A percentile compares a stretch with the other conserved stretches of the same genome.
phyloP scores from a whole-genome alignment of 2,888 invertebrate genomes.

The Callinectes sapidus region DNA sequence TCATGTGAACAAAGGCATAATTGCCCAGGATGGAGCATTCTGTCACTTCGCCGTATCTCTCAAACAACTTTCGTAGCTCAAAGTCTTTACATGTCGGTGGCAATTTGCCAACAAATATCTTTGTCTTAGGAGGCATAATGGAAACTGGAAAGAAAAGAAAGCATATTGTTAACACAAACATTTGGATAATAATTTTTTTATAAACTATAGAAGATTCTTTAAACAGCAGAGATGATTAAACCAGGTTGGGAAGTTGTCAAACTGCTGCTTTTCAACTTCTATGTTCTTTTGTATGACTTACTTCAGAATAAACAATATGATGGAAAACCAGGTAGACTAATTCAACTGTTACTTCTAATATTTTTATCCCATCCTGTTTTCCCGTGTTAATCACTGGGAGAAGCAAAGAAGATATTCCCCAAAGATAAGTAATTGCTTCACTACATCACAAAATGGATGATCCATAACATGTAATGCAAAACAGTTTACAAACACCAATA shows the following conservation, averaged over 20 bases:
- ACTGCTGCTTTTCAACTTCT: neutral
- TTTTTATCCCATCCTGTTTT: neutral
- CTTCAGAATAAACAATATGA: neutral
- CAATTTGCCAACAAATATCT: slow-evolving; percentile 95
- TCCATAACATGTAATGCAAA: no score
- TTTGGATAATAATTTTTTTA: no score
- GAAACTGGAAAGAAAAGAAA: slow-evolving; percentile 40
- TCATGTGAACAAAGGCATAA: slow-evolving; percentile 95
- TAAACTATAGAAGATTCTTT: no score
- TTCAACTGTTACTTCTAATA: neutral
- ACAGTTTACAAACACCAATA: neutral
- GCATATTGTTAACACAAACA: neutral
- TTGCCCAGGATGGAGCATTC: slow-evolving; percentile 96
- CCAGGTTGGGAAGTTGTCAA: neutral
- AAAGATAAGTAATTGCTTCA: no score
- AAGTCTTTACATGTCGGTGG: slow-evolving; percentile 89
- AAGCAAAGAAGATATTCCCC: neutral
- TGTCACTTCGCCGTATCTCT: slow-evolving; percentile 88
- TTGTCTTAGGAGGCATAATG: slow-evolving; percentile 79
- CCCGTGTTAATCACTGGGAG: neutral
- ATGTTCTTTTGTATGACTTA: no score
- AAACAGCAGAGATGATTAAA: no score
- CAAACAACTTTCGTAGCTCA: slow-evolving; percentile 88
- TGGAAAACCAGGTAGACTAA: neutral
- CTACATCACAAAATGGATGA: no score